These are phyloP conservation scores for Pelochelys cantorii DNA, from an alignment of 2,797 vertebrate genomes.

Conservation along the genomic window DNA sequence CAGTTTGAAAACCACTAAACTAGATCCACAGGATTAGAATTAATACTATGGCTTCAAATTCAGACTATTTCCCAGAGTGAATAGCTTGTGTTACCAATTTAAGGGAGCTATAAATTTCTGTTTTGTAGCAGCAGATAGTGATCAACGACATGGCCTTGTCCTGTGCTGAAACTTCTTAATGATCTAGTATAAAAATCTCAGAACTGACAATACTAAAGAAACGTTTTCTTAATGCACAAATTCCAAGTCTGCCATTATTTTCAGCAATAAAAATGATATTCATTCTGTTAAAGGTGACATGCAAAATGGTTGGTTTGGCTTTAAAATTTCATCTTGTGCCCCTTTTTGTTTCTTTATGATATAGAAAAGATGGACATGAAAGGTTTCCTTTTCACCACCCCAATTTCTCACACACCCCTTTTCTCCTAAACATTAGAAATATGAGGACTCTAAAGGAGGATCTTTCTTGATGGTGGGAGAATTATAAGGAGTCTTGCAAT, in stretches of 20 bases:
- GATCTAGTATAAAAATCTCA: not conserved
- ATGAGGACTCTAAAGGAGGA: not conserved
- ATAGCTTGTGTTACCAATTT: not conserved
- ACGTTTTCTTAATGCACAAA: not conserved
- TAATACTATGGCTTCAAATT: not conserved
- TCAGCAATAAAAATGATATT: not conserved
- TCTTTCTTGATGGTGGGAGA: not conserved
- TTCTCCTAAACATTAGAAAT: conserved; percentile 3
- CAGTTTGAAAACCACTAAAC: too few relatives aligned
- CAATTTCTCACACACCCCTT: not conserved
- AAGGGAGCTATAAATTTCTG: not conserved
- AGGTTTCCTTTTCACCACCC: too few relatives aligned
- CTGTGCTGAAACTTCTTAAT: not conserved
- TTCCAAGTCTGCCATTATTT: not conserved
- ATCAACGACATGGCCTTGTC: not conserved
- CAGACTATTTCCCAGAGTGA: not conserved
- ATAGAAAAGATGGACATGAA: too few relatives aligned
- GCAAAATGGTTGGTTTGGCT: not conserved
- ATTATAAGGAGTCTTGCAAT: not conserved
- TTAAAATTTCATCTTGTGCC: not conserved
- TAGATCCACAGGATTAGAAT: not conserved
- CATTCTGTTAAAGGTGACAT: not conserved
- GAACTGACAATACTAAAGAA: not conserved
- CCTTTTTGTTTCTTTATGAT: not conserved
- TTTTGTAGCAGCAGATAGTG: not conserved